Evolutionary conservation across 2,888 invertebrate species (phyloP).

Genomic region (Melolontha melolontha): DNA sequence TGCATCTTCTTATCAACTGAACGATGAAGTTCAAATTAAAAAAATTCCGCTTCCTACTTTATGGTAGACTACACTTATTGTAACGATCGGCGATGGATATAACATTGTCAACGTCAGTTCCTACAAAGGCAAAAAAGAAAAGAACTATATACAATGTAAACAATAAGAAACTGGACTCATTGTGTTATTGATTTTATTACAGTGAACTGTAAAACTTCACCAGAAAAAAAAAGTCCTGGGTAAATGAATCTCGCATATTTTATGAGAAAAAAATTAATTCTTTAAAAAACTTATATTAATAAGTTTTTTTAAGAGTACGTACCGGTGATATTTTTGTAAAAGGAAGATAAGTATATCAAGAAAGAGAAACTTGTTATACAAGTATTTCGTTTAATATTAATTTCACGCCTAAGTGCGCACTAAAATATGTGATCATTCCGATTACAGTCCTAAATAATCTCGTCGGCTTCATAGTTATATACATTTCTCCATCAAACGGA

Average conservation of each 20-base stretch:
- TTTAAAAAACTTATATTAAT: slow-evolving; percentile 20
- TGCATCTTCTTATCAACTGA: neutral
- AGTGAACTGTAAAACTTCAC: slow-evolving; percentile 4
- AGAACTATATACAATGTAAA: slow-evolving; percentile 9
- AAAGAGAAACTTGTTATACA: neutral
- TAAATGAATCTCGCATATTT: neutral
- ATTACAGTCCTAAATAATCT: no score
- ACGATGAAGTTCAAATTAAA: slow-evolving; percentile 15
- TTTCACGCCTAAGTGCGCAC: slow-evolving; percentile 28
- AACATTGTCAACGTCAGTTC: slow-evolving; percentile 1
- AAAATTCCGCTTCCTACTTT: slow-evolving; percentile 18
- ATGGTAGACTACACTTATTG: slow-evolving; percentile 18
- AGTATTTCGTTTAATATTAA: slow-evolving; percentile 20
- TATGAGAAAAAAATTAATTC: slow-evolving; percentile 3
- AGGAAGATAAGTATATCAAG: no score
- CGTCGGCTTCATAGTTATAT: no score
- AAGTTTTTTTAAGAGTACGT: neutral
- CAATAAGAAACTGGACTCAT: slow-evolving; percentile 8
- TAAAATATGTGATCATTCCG: neutral
- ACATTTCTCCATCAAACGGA: no score
- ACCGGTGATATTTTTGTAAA: slow-evolving; percentile 16
- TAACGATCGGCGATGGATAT: slow-evolving; percentile 6
- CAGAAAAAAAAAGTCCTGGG: neutral
- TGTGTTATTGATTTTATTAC: slow-evolving; percentile 16
- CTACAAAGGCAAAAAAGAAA: neutral